These are phyloP conservation scores for Hemicentrotus pulcherrimus DNA, from an alignment of 35 echinoderm and acorn worm genomes.

Conservation along the genomic window DNA sequence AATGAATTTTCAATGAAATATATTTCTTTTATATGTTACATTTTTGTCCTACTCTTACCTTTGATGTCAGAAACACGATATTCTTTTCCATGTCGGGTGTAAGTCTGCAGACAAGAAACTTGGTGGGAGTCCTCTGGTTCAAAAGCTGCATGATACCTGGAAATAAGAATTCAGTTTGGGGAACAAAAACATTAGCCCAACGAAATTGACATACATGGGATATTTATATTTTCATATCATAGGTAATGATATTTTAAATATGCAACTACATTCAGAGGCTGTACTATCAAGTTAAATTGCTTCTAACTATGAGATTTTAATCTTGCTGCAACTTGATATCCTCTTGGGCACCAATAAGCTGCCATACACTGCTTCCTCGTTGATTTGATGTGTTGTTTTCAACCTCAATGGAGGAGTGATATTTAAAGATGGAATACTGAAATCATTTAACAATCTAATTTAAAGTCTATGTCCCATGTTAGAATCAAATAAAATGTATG, in stretches of 20 bases:
- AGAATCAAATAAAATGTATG: too few relatives aligned
- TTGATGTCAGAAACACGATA: slow-evolving; percentile 93
- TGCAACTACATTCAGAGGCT: neutral
- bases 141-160: slow-evolving; percentile 89
- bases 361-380: too few relatives aligned
- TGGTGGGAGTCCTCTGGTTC: slow-evolving; percentile 88
- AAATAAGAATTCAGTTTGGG: neutral
- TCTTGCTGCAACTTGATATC: too few relatives aligned
- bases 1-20: too few relatives aligned
- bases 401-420: too few relatives aligned
- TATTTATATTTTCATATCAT: neutral
- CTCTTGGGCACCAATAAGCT: too few relatives aligned
- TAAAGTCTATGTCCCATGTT: too few relatives aligned
- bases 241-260: neutral
- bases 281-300: neutral
- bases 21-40: too few relatives aligned
- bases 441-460: too few relatives aligned
- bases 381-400: too few relatives aligned
- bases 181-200: neutral
- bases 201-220: neutral
- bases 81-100: slow-evolving; percentile 99
- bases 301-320: neutral
- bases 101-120: slow-evolving; percentile 84
- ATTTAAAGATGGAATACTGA: too few relatives aligned
- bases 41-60: slow-evolving; percentile 50